A percentile compares a stretch with the other conserved stretches of the same genome.
phyloP scores from a whole-genome alignment of 2,888 invertebrate species.

The Himalopsyche anomala region DNA sequence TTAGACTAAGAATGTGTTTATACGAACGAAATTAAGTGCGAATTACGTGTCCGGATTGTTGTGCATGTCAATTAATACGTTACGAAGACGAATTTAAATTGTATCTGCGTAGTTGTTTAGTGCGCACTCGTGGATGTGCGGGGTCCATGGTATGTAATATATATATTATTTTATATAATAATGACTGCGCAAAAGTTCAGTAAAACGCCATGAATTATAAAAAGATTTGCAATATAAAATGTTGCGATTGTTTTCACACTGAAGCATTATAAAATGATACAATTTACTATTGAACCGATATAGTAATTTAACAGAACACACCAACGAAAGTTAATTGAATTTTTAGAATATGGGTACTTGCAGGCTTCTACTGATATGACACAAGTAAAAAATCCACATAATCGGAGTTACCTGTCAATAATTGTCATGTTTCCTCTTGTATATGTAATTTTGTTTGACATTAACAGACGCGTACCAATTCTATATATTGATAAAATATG shows the following conservation, averaged over 20 bases:
- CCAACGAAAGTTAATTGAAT: too few species aligned
- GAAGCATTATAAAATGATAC: background rate
- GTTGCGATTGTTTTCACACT: background rate
- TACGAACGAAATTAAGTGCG: background rate
- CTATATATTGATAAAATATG: too few species aligned
- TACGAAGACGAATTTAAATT: background rate
- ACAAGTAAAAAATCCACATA: too few species aligned
- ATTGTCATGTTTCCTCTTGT: too few species aligned
- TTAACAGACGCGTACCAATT: too few species aligned
- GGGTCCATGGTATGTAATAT: constrained; percentile 3
- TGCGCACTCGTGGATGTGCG: background rate
- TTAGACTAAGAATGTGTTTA: background rate
- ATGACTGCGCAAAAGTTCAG: too few species aligned
- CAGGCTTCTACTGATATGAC: too few species aligned
- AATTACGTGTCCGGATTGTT: background rate
- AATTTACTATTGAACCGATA: background rate
- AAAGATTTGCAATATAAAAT: background rate
- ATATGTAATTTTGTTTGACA: too few species aligned
- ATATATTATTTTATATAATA: too few species aligned
- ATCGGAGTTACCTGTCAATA: too few species aligned
- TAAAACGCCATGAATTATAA: background rate
- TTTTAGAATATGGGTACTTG: too few species aligned
- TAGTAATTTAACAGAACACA: too few species aligned
- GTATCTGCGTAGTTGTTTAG: background rate
- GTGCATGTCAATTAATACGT: constrained; percentile 18